phyloP scores from a whole-genome alignment of 2,113 vertebrate species.

The Lophotis ruficrista region DNA sequence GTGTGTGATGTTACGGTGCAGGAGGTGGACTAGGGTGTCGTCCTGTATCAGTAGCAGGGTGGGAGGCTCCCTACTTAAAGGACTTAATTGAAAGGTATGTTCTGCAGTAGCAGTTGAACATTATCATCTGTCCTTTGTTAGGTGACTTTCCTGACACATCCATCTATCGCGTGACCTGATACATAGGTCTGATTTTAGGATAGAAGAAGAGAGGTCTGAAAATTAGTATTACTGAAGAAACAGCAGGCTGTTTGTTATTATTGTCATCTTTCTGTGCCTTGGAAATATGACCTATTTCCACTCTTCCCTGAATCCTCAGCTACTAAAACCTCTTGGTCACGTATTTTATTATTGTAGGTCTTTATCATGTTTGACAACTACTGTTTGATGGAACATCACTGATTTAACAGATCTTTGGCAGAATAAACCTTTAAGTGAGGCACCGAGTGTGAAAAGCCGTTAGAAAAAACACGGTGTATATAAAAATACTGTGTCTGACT shows the following conservation, averaged over 20 bases:
- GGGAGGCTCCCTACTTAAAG: background rate
- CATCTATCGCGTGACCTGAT: background rate
- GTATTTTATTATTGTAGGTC: slow-evolving; percentile 46
- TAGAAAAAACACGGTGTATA: background rate
- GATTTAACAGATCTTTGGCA: slow-evolving; percentile 53
- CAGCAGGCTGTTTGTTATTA: background rate
- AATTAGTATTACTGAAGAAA: background rate
- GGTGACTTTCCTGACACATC: background rate
- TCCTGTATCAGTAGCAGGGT: background rate
- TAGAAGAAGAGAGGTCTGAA: background rate
- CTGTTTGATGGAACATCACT: slow-evolving; percentile 39
- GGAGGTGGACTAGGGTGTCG: background rate
- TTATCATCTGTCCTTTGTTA: background rate
- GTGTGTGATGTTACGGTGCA: rapidly evolving
- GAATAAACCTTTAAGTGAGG: slow-evolving; percentile 40
- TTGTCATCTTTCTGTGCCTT: background rate
- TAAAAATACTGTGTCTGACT: slow-evolving; percentile 53
- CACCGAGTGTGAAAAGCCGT: slow-evolving; percentile 31
- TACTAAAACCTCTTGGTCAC: slow-evolving; percentile 41
- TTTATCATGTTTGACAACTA: slow-evolving; percentile 53
- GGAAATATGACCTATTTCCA: background rate
- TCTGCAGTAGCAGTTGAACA: background rate
- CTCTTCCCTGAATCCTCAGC: background rate
- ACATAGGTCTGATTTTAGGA: background rate
- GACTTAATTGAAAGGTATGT: background rate